Evolutionary conservation across 2,797 vertebrate genomes (phyloP), one percentile per base, ranked within the genome.

Genomic region (Oreochromis mossambicus): DNA sequence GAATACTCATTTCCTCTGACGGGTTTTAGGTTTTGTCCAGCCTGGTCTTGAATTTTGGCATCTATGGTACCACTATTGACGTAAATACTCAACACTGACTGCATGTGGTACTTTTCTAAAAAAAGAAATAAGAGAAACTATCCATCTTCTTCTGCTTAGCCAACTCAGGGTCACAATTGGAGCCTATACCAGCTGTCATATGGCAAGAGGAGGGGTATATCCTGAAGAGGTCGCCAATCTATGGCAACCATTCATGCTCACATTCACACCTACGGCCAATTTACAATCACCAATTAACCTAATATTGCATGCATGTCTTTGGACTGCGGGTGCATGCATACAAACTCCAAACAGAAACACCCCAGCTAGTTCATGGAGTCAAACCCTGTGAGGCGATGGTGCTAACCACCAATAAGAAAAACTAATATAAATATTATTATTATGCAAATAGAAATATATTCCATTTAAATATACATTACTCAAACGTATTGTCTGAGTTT

Each of bases 1-100:
- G 17, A 50, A 32, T 50, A 73, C 11, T 29, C 9, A 73, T 48
- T 48, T 73, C 24, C 68, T 73, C 43, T 73, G 68, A 73, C 0
- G 0, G 15, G 68, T 73, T 73, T 73, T 73, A 48, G 24, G 15
- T 48, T 73, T 48, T 48, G 24, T 0, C 9, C 0, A 29, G 8
- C 41, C 43, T 19, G 26, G 9, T 48, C 24, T 73, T 8, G 10
- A 48, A 13, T 48, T 48, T 19, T 48, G 43, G 68, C 46, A 3
- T 73, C 68, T 73, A 5, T 19, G 24, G 10, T 26, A 73, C 4
- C 68, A 73, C 17, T 32, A 5, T n/a, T 73, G 24, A 29, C 24
- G 29, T 29, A 48, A 48, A 73, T 48, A 29, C 21, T 73, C 24
- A 48, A 48, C 6, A 12, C 4, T 48, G 68, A 32, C 3, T 2